phyloP scores from a whole-genome alignment of 2,113 vertebrate species.

The Pituophis catenifer region DNA sequence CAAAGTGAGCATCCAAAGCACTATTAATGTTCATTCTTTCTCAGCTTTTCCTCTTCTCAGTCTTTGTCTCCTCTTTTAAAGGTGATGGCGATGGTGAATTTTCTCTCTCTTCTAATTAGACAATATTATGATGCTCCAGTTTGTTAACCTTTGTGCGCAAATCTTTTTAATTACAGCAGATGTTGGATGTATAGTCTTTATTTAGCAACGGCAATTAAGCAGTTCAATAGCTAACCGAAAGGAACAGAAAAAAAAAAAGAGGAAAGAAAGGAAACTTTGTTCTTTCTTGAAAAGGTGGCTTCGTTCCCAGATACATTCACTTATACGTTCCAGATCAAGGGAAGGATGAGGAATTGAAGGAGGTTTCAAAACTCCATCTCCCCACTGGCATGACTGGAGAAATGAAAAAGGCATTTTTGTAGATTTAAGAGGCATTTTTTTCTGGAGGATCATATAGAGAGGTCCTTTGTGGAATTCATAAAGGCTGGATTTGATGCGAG shows the following conservation, averaged over 20 bases:
- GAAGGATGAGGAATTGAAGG: not conserved
- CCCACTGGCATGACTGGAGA: not conserved
- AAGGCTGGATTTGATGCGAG: not conserved
- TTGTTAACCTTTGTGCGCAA: conserved; percentile 77
- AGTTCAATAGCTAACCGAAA: conserved; percentile 59
- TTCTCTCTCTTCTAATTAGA: conserved; percentile 69
- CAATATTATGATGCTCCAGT: conserved; percentile 74
- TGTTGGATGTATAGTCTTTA: conserved; percentile 73
- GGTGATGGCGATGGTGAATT: conserved; percentile 63
- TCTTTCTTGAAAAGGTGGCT: conserved; percentile 65
- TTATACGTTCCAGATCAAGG: not conserved
- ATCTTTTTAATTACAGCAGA: conserved; percentile 77
- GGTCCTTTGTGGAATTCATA: not conserved
- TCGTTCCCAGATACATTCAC: conserved; percentile 20
- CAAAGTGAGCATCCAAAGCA: not conserved
- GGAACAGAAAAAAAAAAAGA: not conserved
- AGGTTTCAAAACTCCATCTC: not conserved
- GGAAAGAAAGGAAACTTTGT: not conserved
- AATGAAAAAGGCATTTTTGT: not conserved
- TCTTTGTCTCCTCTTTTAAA: conserved; percentile 56
- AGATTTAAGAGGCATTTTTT: not conserved
- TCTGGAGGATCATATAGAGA: not conserved
- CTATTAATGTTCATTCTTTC: conserved; percentile 22
- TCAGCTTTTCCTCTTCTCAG: conserved; percentile 22
- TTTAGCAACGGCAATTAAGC: conserved; percentile 71